phyloP scores from a whole-genome alignment of 2,888 invertebrate genomes.

The Lobophora halterata region DNA sequence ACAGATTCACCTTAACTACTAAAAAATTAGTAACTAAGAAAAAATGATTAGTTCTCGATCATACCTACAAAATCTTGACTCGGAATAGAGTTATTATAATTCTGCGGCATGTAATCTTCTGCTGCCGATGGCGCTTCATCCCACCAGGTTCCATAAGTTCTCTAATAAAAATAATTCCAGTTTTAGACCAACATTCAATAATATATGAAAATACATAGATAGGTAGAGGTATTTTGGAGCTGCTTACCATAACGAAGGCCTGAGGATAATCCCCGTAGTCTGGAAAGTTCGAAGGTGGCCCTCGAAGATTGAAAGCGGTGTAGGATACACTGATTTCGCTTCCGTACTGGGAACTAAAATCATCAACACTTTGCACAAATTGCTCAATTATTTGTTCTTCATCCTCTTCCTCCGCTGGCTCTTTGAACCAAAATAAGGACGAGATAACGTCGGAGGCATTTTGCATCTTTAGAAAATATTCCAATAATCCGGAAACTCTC shows the following conservation, averaged over 20 bases:
- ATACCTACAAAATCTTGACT: conserved; percentile 92
- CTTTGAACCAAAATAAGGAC: conserved; percentile 66
- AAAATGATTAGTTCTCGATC: conserved; percentile 28
- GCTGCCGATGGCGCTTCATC: conserved; percentile 87
- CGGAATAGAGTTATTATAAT: conserved; percentile 83
- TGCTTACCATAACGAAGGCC: conserved; percentile 92
- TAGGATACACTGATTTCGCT: conserved; percentile 93
- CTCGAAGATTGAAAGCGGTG: conserved; percentile 91
- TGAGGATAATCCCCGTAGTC: conserved; percentile 95
- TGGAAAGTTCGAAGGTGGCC: conserved; percentile 92
- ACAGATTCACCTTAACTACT: too few species aligned
- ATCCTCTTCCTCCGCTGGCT: conserved; percentile 53
- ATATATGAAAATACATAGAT: neutral
- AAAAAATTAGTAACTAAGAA: too few species aligned
- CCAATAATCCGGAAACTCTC: too few species aligned
- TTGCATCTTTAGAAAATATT: conserved; percentile 62
- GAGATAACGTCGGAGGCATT: conserved; percentile 69
- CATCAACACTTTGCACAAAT: conserved; percentile 88
- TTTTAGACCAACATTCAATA: too few species aligned
- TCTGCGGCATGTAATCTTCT: conserved; percentile 87
- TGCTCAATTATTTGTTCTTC: conserved; percentile 83
- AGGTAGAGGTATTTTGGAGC: neutral
- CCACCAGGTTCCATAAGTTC: conserved; percentile 94
- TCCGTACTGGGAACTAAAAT: conserved; percentile 95
- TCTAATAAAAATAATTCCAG: conserved; percentile 75